Evolutionary conservation across 2,888 invertebrate species (phyloP).

Genomic region (Cephus pulcher): DNA sequence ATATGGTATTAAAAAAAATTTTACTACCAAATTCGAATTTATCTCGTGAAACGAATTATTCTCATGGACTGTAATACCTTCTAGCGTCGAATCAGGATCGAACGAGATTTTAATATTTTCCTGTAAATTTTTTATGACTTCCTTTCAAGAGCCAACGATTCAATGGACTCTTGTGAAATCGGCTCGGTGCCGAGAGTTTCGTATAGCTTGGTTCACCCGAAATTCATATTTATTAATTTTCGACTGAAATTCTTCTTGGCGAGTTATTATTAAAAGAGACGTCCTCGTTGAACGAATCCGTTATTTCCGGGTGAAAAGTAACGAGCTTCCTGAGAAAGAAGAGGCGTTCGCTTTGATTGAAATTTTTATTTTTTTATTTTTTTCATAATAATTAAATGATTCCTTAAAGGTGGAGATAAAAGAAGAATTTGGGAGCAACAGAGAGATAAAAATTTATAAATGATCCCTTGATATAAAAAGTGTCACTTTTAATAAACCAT

Average conservation of each 20-base stretch:
- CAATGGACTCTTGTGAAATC: not conserved
- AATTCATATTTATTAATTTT: not conserved
- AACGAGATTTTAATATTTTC: not conserved
- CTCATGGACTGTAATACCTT: not conserved
- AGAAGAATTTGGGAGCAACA: too few relatives aligned
- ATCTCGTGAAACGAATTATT: not conserved
- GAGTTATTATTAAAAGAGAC: not conserved
- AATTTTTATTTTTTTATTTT: not conserved
- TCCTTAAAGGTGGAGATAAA: not conserved
- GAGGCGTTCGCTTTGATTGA: not conserved
- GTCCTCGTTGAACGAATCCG: too few relatives aligned
- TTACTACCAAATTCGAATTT: not conserved
- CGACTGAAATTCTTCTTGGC: not conserved
- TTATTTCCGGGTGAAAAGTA: not conserved
- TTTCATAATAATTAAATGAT: not conserved
- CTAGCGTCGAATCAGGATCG: not conserved
- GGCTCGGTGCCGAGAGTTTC: not conserved
- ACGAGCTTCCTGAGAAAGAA: not conserved
- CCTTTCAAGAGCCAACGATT: not conserved
- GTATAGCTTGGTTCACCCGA: not conserved
- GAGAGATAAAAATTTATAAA: not conserved
- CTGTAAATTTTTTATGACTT: not conserved
- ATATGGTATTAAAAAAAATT: not conserved
- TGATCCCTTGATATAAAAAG: not conserved
- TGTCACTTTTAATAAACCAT: not conserved